Base-by-base conservation (phyloP, 2,113 vertebrate genomes). In the Nerophis ophidion region DNA sequence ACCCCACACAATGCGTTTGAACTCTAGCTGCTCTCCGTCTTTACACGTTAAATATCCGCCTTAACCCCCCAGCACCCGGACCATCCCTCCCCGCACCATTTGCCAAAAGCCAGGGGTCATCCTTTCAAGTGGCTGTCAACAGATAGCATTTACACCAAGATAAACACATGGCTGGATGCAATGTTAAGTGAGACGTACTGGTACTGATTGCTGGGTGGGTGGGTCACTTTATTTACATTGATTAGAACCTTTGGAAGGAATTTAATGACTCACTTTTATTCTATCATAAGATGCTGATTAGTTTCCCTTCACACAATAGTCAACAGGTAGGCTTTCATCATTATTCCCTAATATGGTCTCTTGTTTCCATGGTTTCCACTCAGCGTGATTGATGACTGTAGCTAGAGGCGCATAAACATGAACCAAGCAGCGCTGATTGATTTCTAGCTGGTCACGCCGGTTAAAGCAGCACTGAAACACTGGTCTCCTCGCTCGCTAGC, bases 101-200 rank as follows among this genome's bases (percentile, higher is more conserved):
- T 69, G 69, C 59, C 55, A 73, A 71, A 74, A 79, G 65, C 71
- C 65, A 76, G 74, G 73, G 74, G 83, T 82, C 79, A 67, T 81
- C 74, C 87, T 91, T 88, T 88, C 83, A 88, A 89, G 89, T 89
- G 78, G 82, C 87, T 89, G 87, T 91, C 89, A 89, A 86, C 87
- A 82, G 84, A 83, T 81, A 83, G 66, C 74, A 76, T 87, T 90
- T 83, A 81, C 67, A 71, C 79, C 66, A 84, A 86, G 71, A 79
- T 68, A 85, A 87, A 79, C 88, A 85, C 79, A 87, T 78, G 78
- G 79, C 82, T 77, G 33, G 62, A 77, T 57, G 61, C 75, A 75
- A 86, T 83, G 84, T 87, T 87, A 90, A 88, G 82, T 86, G 75
- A 75, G 75, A 80, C 50, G 62, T 12, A n/a, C 81, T 76, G 78